Evolutionary conservation across 1,140 invertebrate species (phyloP).

Genomic region (Bombus ignitus): DNA sequence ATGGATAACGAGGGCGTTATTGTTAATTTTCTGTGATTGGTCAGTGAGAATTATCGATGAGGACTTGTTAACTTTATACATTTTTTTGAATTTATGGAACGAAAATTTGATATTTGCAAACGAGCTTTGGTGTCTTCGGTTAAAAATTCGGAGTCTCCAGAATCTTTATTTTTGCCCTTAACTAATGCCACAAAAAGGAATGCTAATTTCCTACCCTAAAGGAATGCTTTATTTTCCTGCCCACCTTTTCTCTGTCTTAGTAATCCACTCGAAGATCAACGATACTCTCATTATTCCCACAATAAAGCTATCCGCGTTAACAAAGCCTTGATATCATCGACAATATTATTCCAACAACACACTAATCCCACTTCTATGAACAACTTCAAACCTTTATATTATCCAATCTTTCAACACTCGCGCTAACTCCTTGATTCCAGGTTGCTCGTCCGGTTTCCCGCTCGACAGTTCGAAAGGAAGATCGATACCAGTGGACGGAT

Average conservation of each 20-base stretch:
- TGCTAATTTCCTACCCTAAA: no score
- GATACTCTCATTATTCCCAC: not conserved
- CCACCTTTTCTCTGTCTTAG: no score
- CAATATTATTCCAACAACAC: not conserved
- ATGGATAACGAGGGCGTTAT: not conserved
- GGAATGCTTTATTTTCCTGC: no score
- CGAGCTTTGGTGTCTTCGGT: no score
- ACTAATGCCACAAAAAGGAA: no score
- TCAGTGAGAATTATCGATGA: no score
- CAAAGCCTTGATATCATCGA: not conserved
- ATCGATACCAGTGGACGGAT: constrained; percentile 11
- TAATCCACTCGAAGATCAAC: not conserved
- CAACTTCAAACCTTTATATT: not conserved
- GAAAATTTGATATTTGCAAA: no score
- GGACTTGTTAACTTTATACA: no score
- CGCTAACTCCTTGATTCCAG: not conserved
- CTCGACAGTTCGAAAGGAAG: not conserved
- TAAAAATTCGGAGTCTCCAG: not conserved
- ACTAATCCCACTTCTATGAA: no score
- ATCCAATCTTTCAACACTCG: not conserved
- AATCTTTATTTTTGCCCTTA: not conserved
- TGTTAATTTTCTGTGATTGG: not conserved
- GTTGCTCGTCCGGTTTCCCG: not conserved
- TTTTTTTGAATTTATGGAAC: no score
- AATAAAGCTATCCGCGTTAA: no score